Evolutionary conservation across 2,797 vertebrate genomes (phyloP).

Genomic region (Manis javanica): DNA sequence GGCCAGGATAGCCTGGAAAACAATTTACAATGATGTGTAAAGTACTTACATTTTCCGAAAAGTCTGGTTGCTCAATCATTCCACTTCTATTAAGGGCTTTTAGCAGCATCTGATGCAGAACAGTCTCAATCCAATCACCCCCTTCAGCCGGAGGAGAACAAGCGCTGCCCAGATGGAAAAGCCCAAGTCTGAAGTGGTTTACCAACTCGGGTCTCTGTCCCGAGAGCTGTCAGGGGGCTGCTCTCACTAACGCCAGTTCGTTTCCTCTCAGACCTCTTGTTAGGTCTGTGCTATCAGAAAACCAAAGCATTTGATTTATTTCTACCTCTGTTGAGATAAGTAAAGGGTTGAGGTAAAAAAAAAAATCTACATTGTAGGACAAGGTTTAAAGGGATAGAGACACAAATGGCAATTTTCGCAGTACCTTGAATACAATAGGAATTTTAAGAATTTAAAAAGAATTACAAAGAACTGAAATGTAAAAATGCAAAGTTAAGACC

Average conservation of each 20-base stretch:
- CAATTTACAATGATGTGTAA: constrained; percentile 60
- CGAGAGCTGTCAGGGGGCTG: neutral
- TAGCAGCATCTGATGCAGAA: constrained; percentile 6
- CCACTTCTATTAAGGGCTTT: constrained; percentile 63
- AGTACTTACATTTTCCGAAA: constrained; percentile 66
- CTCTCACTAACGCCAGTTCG: neutral
- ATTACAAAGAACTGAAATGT: neutral
- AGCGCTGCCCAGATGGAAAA: neutral
- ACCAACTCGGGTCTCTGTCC: neutral
- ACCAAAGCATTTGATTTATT: constrained; percentile 53
- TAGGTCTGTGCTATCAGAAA: neutral
- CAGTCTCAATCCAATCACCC: neutral
- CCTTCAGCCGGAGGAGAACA: constrained; percentile 51
- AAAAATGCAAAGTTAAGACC: constrained; percentile 20
- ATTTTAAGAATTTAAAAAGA: constrained; percentile 42
- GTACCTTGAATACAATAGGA: neutral
- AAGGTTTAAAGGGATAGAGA: constrained; percentile 33
- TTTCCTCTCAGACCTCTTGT: neutral
- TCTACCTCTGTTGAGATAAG: constrained; percentile 64
- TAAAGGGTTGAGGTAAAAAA: constrained; percentile 36
- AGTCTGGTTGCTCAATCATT: constrained; percentile 64
- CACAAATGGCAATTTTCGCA: constrained; percentile 14
- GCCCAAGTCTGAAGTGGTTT: constrained; percentile 51
- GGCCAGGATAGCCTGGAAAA: constrained; percentile 67
- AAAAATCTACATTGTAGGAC: neutral